phyloP scores from a whole-genome alignment of 2,113 vertebrate species.

The Nothoprocta pentlandii region DNA sequence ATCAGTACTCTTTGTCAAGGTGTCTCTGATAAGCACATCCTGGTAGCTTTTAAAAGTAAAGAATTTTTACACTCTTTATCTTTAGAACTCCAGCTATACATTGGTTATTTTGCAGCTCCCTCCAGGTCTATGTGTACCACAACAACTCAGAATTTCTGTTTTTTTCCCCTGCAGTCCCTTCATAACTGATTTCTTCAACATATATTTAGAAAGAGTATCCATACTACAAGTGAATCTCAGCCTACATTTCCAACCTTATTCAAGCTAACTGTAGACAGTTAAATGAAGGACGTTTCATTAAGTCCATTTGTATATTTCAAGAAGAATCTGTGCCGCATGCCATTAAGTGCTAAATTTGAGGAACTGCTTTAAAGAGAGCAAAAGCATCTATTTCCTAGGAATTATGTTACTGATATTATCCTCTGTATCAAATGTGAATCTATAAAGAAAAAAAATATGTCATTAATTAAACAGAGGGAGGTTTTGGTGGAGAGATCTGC shows the following conservation, averaged over 20 bases:
- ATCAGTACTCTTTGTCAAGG: neutral
- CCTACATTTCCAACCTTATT: neutral
- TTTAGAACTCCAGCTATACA: neutral
- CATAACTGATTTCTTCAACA: neutral
- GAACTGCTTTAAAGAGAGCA: neutral
- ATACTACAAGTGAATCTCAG: neutral
- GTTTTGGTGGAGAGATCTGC: rapidly evolving
- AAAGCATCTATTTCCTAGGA: neutral
- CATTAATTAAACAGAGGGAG: neutral
- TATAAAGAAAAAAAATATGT: neutral
- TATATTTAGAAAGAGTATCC: neutral
- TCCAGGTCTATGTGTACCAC: neutral
- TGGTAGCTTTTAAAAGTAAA: neutral
- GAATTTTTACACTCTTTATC: neutral
- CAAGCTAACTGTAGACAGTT: neutral
- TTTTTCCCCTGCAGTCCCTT: neutral
- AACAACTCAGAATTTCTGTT: neutral
- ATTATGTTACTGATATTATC: neutral
- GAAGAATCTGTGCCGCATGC: neutral
- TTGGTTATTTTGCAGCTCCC: neutral
- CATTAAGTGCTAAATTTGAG: neutral
- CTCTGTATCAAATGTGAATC: neutral
- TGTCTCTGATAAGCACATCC: neutral
- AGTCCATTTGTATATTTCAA: neutral
- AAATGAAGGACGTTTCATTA: neutral